Evolutionary conservation across 2,797 vertebrate species (phyloP), one percentile per base, ranked within the genome.

Genomic region (Gallinago stenura): DNA sequence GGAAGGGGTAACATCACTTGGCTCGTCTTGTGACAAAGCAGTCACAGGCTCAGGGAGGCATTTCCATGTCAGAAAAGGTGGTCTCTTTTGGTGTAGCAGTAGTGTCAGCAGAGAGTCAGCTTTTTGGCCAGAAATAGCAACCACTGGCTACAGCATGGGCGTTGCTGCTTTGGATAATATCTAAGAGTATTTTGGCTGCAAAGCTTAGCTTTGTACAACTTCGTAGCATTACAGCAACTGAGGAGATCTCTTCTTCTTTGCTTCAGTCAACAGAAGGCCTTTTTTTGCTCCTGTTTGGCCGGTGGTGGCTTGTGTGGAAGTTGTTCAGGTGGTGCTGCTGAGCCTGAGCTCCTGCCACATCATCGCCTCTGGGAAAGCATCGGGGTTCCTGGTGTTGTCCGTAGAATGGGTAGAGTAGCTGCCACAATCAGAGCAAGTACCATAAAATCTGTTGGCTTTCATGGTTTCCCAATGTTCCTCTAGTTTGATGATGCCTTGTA

Each of bases 361-460:
- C 50, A 1, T 37, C 19, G 21, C 45, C 61, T 88, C 76, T 88
- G 77, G 77, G 75, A 45, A 66, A 6, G 10, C n/a, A 15, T 28
- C 2, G 1, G 5, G 7, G 2, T 70, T 66, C 64, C 83, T n/a
- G 11, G 60, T 7, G 25, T 15, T 80, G 39, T 35, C 68, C 0
- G 0, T 17, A 21, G 41, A 35, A 28, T 2, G 3, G 31, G 30
- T 24, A 37, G 30, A 57, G 80, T 58, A 61, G 77, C 72, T 86
- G 86, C 45, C 88, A 53, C 45, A 48, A 11, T 48, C 50, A 26
- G 53, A 68, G 73, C 39, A 79, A 54, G 10, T 46, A 54, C 57
- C 57, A 17, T 50, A 41, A 53, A 82, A 84, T 62, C 60, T 51
- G 21, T 46, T 90, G 6, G 33, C 26, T 89, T 5, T 46, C 26